phyloP scores from a whole-genome alignment of 2,888 invertebrate species.

The Cheilosia urbana region DNA sequence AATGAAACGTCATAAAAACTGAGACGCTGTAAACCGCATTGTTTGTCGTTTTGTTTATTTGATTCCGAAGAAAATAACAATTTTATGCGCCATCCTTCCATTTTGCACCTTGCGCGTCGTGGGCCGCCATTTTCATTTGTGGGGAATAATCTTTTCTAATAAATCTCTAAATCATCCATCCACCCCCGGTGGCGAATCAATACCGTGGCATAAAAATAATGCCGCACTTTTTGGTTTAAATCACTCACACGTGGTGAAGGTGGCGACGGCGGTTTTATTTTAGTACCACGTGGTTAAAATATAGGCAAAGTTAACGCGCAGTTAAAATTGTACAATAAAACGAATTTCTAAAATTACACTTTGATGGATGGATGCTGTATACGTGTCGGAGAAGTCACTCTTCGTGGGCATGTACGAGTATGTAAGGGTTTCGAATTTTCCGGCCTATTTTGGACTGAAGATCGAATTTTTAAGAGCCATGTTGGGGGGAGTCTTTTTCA shows the following conservation, averaged over 20 bases:
- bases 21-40: constrained; percentile 18
- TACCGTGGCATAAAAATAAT: constrained; percentile 47
- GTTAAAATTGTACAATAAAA: constrained; percentile 43
- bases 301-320: constrained; percentile 19
- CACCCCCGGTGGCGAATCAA: constrained; percentile 21
- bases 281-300: constrained; percentile 17
- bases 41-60: constrained; percentile 47
- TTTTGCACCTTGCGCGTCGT: constrained; percentile 5
- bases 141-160: constrained; percentile 45
- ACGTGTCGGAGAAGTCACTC: too few relatives aligned
- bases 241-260: constrained; percentile 20
- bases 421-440: too few relatives aligned
- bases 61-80: constrained; percentile 29
- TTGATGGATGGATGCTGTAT: constrained; percentile 2
- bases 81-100: constrained; percentile 49
- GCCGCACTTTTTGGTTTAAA: constrained; percentile 38
- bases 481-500: too few relatives aligned
- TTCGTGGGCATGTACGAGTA: too few relatives aligned
- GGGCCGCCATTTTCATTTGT: too few relatives aligned
- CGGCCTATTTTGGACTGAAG: too few relatives aligned
- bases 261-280: constrained; percentile 18
- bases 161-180: constrained; percentile 47
- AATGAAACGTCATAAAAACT: constrained; percentile 38
- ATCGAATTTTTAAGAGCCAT: too few relatives aligned
- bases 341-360: constrained; percentile 26